Evolutionary conservation across 2,888 invertebrate genomes (phyloP).

Genomic region (Synanthedon formicaeformis): DNA sequence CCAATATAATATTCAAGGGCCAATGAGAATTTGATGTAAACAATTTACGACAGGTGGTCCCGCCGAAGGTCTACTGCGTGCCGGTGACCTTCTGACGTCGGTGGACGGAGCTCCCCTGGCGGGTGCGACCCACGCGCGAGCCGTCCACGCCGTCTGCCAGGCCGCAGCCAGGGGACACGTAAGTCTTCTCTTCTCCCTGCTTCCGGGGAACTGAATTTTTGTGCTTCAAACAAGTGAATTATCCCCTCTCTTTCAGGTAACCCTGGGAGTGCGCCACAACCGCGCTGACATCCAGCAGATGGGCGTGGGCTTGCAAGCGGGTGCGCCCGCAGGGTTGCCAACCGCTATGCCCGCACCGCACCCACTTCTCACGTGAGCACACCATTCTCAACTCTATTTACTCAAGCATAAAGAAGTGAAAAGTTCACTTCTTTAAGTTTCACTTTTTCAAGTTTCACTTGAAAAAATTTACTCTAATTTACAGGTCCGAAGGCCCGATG

Average conservation of each 20-base stretch:
- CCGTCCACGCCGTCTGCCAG: slow-evolving; percentile 91
- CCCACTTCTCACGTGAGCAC: slow-evolving; percentile 37
- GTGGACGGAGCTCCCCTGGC: slow-evolving; percentile 89
- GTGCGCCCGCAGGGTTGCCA: slow-evolving; percentile 34
- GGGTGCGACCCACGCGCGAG: slow-evolving; percentile 89
- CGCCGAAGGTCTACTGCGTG: slow-evolving; percentile 90
- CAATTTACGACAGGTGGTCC: slow-evolving; percentile 75
- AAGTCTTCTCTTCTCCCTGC: not conserved
- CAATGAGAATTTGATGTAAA: too few relatives aligned
- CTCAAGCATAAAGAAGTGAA: too few relatives aligned
- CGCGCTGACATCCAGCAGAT: slow-evolving; percentile 53
- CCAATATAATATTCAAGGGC: too few relatives aligned
- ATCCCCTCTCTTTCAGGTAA: slow-evolving; percentile 30
- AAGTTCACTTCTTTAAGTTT: too few relatives aligned
- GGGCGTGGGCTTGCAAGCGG: slow-evolving; percentile 15
- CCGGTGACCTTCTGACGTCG: slow-evolving; percentile 94
- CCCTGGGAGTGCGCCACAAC: slow-evolving; percentile 60
- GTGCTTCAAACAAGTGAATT: not conserved
- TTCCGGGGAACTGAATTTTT: too few relatives aligned
- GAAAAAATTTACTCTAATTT: not conserved
- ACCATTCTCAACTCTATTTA: not conserved
- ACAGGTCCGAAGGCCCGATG: slow-evolving; percentile 33
- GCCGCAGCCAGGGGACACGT: slow-evolving; percentile 92
- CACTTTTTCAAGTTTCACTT: too few relatives aligned
- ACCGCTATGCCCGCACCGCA: slow-evolving; percentile 28